phyloP scores from a whole-genome alignment of 2,113 vertebrate species.

The Zeus faber region DNA sequence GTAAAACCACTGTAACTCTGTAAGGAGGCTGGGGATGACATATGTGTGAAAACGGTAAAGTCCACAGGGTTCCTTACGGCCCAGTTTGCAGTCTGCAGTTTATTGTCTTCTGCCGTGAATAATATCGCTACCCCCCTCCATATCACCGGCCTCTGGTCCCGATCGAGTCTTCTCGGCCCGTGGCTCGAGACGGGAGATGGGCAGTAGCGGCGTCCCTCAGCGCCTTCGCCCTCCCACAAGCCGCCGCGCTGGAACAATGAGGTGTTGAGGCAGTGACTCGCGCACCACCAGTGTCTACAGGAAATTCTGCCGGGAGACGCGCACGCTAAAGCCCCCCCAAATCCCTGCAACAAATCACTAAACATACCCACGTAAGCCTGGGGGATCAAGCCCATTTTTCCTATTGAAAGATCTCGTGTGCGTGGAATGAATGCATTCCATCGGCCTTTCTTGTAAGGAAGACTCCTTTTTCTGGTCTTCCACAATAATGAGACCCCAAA shows the following conservation, averaged over 20 bases:
- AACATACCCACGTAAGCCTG: conserved; percentile 67
- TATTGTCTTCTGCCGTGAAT: conserved; percentile 55
- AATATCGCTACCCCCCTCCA: conserved; percentile 38
- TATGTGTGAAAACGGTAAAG: conserved; percentile 26
- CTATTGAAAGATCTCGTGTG: conserved; percentile 59
- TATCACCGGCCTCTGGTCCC: conserved; percentile 42
- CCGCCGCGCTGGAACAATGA: conserved; percentile 36
- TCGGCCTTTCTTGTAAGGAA: conserved; percentile 45
- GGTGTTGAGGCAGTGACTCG: conserved; percentile 46
- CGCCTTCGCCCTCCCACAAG: conserved; percentile 26
- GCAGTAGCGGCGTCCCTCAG: conserved; percentile 32
- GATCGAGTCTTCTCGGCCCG: conserved; percentile 25
- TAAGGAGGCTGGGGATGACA: conserved; percentile 46
- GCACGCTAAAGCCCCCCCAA: conserved; percentile 67
- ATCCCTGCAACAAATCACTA: conserved; percentile 73
- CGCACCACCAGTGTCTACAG: conserved; percentile 47
- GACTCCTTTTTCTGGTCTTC: conserved; percentile 23
- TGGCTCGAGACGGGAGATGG: conserved; percentile 17
- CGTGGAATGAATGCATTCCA: conserved; percentile 61
- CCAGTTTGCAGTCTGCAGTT: conserved; percentile 18
- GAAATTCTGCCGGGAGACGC: conserved; percentile 54
- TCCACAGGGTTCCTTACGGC: conserved; percentile 37
- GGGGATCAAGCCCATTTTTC: conserved; percentile 68
- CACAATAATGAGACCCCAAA: conserved; percentile 17
- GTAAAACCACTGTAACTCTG: conserved; percentile 52